Evolutionary conservation across 1,140 invertebrate species (phyloP).

Genomic region (Aphaenogaster ashmeadi): DNA sequence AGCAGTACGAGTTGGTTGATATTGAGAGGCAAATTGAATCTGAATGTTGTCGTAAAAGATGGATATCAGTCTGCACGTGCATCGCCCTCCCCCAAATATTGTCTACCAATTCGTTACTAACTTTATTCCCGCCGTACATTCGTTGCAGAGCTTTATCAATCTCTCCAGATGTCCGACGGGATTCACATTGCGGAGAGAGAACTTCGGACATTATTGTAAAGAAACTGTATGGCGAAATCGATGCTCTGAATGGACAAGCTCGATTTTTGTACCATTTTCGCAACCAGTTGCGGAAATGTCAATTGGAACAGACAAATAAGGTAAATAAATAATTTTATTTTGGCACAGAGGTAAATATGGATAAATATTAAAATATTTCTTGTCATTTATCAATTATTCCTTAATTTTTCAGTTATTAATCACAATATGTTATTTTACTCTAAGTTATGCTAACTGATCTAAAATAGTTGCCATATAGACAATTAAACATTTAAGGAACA

Average conservation of each 20-base stretch:
- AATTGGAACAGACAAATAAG: background rate
- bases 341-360: background rate
- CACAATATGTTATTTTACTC: background rate
- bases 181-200: slow-evolving; percentile 57
- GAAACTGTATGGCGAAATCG: slow-evolving; percentile 33
- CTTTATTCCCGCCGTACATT: slow-evolving; percentile 49
- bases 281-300: background rate
- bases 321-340: slow-evolving; percentile 10
- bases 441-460: background rate
- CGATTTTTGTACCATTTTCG: background rate
- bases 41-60: slow-evolving; percentile 81
- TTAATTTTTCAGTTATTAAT: slow-evolving; percentile 32
- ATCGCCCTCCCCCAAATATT: slow-evolving; percentile 64
- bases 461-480: background rate
- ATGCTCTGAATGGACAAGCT: background rate
- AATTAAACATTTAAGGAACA: slow-evolving; percentile 2
- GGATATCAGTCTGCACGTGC: slow-evolving; percentile 76
- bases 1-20: slow-evolving; percentile 72
- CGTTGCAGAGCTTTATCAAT: slow-evolving; percentile 69
- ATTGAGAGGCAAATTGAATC: slow-evolving; percentile 82
- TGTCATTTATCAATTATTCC: background rate
- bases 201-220: slow-evolving; percentile 59
- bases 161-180: slow-evolving; percentile 56
- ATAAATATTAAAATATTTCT: background rate
- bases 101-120: slow-evolving; percentile 78